These are phyloP conservation scores for Ametastegia equiseti DNA, from an alignment of 2,888 invertebrate genomes.

Conservation along the genomic window DNA sequence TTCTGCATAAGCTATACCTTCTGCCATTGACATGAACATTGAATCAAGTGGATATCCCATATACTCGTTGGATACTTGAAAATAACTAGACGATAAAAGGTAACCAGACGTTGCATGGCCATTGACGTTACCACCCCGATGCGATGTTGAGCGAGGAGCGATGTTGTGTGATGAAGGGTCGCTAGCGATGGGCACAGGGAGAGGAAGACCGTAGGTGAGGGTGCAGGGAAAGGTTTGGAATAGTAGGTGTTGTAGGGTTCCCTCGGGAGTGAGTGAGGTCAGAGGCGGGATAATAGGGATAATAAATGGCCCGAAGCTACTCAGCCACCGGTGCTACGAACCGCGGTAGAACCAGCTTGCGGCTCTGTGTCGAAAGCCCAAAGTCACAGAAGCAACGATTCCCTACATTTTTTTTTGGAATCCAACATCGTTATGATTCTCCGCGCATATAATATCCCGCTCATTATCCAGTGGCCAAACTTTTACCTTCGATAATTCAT, in stretches of 20 bases:
- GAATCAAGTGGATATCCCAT: slow-evolving; percentile 27
- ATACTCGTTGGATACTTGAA: slow-evolving; percentile 24
- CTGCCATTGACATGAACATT: slow-evolving; percentile 2
- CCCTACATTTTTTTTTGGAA: neutral
- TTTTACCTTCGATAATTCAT: neutral
- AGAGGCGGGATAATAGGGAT: slow-evolving; percentile 65
- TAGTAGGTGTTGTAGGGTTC: slow-evolving; percentile 54
- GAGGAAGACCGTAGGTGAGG: slow-evolving; percentile 15
- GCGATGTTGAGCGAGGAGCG: slow-evolving; percentile 28
- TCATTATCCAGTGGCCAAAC: neutral
- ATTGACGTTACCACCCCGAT: slow-evolving; percentile 51
- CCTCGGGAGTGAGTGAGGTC: slow-evolving; percentile 58
- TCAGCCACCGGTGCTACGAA: slow-evolving; percentile 47
- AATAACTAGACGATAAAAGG: slow-evolving; percentile 55
- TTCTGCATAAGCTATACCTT: neutral
- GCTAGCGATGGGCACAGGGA: slow-evolving; percentile 15
- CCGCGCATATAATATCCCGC: neutral
- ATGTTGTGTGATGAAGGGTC: slow-evolving; percentile 36
- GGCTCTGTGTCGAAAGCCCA: neutral
- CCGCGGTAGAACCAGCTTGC: slow-evolving; percentile 17
- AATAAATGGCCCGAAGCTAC: slow-evolving; percentile 63
- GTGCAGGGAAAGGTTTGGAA: slow-evolving; percentile 50
- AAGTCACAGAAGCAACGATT: neutral
- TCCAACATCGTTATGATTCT: neutral
- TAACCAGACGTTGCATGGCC: slow-evolving; percentile 53